These are phyloP conservation scores for Calvadosia cruxmelitensis DNA, from an alignment of 30 jellyfish, hydroid and myxozoan species.

Conservation along the genomic window DNA sequence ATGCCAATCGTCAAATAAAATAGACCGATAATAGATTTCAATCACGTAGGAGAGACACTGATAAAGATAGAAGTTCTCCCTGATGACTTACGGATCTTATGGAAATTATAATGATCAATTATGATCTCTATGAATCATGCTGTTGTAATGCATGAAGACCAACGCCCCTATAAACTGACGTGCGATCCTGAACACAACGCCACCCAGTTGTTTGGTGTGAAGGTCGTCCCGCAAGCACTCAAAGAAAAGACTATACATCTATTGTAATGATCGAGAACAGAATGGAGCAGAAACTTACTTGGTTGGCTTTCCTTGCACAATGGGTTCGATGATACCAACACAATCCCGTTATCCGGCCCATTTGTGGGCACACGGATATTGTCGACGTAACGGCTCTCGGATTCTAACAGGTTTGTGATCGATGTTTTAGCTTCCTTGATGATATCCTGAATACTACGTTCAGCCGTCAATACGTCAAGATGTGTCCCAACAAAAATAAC, in stretches of 20 bases:
- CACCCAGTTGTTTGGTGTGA: too few relatives aligned
- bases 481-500: slow-evolving; percentile 75
- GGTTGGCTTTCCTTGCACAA: background rate
- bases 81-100: too few relatives aligned
- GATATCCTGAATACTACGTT: background rate
- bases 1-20: too few relatives aligned
- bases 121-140: slow-evolving; percentile 85
- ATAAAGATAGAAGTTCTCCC: too few relatives aligned
- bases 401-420: background rate
- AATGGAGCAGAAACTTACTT: too few relatives aligned
- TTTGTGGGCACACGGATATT: background rate
- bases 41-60: too few relatives aligned
- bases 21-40: too few relatives aligned
- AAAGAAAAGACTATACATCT: too few relatives aligned
- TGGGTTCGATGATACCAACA: background rate
- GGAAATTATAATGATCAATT: too few relatives aligned
- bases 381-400: background rate
- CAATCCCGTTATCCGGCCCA: background rate
- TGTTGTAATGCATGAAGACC: slow-evolving; percentile 39
- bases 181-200: slow-evolving; percentile 53
- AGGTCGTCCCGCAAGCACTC: too few relatives aligned
- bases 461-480: slow-evolving; percentile 31
- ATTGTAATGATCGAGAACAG: too few relatives aligned
- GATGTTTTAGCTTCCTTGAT: background rate
- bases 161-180: slow-evolving; percentile 69